Conservation (phyloP, 2,797 vertebrate species). For the Synaphobranchus kaupii region DNA sequence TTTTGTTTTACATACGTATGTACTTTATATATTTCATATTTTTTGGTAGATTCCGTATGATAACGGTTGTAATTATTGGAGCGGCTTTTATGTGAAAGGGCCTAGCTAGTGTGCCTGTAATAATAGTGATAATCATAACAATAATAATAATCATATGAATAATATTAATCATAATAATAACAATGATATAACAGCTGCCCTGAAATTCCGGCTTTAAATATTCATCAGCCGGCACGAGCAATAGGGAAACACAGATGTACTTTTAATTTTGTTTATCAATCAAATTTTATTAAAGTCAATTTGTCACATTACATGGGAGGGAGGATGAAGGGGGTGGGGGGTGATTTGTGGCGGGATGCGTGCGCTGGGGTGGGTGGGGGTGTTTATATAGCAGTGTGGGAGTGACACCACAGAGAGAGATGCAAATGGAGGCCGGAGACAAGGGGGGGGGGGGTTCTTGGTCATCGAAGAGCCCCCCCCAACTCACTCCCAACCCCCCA, state of each 20-base stretch:
- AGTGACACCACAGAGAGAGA: background rate
- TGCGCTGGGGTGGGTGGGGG: conserved; percentile 34
- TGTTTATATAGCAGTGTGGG: background rate
- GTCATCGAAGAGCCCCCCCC: background rate
- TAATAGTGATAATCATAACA: background rate
- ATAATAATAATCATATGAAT: background rate
- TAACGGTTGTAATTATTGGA: background rate
- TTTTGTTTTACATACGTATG: background rate
- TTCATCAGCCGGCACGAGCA: conserved; percentile 65
- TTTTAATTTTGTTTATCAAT: conserved; percentile 82
- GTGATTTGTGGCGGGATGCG: background rate
- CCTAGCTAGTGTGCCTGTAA: background rate
- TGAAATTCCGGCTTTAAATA: conserved; percentile 71
- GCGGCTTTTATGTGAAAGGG: background rate
- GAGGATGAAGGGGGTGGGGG: conserved; percentile 44
- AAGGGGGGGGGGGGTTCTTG: conserved; percentile 43
- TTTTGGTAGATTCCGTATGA: background rate
- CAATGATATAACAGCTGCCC: background rate
- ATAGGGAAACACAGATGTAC: conserved; percentile 69
- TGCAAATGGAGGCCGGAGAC: conserved; percentile 11
- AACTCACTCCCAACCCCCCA: background rate
- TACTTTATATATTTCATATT: background rate
- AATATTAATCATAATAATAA: background rate
- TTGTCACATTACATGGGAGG: conserved; percentile 66
- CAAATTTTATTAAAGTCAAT: conserved; percentile 83